Evolutionary conservation across 2,113 vertebrate species (phyloP).

Genomic region (Microtus oregoni): DNA sequence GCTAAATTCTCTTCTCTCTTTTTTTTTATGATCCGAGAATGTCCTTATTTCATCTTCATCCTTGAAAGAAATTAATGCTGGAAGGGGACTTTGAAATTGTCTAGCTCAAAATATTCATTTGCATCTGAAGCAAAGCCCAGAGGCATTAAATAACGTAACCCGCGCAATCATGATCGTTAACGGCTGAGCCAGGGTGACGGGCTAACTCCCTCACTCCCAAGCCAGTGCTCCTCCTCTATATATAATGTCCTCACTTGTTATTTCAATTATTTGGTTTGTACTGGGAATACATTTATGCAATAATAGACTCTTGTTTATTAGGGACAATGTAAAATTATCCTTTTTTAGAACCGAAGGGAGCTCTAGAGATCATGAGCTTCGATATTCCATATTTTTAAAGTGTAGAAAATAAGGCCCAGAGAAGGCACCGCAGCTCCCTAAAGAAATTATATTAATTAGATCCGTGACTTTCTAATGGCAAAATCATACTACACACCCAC

Average conservation of each 20-base stretch:
- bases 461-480: not conserved
- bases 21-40: not conserved
- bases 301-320: not conserved
- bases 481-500: not conserved
- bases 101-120: conserved; percentile 4
- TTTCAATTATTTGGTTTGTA: not conserved
- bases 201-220: not conserved
- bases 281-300: not conserved
- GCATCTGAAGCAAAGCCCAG: not conserved
- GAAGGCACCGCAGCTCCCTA: not conserved
- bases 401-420: not conserved
- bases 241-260: not conserved
- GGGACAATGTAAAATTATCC: not conserved
- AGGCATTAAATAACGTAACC: not conserved
- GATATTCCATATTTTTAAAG: not conserved
- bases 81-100: conserved; percentile 10
- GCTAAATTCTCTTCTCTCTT: not conserved
- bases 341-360: not conserved
- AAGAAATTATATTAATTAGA: conserved; percentile 1
- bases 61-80: conserved; percentile 39
- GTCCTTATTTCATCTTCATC: conserved; percentile 25
- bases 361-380: not conserved
- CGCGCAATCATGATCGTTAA: not conserved
- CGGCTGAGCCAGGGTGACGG: not conserved
- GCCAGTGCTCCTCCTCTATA: not conserved